phyloP scores from a whole-genome alignment of 2,888 invertebrate genomes.

The Caenorhabditis zanzibari region DNA sequence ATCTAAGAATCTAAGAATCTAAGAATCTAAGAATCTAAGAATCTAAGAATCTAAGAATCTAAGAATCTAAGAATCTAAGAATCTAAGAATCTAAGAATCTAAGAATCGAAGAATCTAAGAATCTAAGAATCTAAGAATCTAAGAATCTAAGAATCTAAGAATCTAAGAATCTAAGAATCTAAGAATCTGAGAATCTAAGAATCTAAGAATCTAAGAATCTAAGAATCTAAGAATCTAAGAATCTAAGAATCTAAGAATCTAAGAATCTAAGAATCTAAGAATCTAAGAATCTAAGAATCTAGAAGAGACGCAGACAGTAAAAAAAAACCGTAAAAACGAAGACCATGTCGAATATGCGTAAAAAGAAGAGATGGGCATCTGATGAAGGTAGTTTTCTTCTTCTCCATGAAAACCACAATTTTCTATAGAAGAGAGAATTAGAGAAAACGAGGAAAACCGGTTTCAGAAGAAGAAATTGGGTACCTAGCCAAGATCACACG shows the following conservation, averaged over 20 bases:
- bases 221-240: too few relatives aligned
- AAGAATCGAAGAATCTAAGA: too few relatives aligned
- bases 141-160: neutral
- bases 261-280: neutral
- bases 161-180: neutral
- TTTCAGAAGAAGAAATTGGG: conserved; percentile 7
- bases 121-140: neutral
- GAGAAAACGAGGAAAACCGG: conserved; percentile 18
- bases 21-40: neutral
- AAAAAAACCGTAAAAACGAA: neutral
- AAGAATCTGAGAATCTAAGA: neutral
- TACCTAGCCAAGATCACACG: neutral
- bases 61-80: neutral
- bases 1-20: neutral
- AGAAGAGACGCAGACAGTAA: conserved; percentile 4
- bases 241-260: too few relatives aligned
- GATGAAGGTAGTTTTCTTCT: neutral
- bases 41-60: neutral
- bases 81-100: too few relatives aligned
- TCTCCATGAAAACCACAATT: conserved; percentile 19
- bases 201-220: too few relatives aligned
- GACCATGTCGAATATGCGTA: conserved; percentile 10
- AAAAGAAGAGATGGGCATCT: neutral
- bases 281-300: neutral
- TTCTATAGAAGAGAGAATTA: neutral